Conservation (phyloP, 1,140 invertebrate genomes). For the Coenobita brevimanus region DNA sequence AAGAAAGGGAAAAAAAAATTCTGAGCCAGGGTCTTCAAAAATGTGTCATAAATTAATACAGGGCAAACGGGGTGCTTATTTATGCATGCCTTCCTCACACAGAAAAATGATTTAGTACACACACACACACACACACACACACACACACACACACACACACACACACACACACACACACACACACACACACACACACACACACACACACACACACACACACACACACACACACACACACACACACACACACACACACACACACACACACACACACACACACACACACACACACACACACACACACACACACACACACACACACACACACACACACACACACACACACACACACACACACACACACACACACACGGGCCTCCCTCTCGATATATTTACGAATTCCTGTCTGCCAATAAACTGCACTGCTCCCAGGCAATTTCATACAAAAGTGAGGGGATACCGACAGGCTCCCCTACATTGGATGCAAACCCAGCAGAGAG, state of each 20-base stretch:
- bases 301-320: constrained; percentile 37
- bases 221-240: not conserved
- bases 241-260: not conserved
- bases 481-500: too few relatives aligned
- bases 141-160: too few relatives aligned
- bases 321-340: constrained; percentile 33
- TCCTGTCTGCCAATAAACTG: constrained; percentile 24
- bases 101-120: too few relatives aligned
- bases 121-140: too few relatives aligned
- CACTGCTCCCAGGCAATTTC: constrained; percentile 12
- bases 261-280: constrained; percentile 6
- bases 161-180: too few relatives aligned
- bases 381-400: constrained; percentile 23
- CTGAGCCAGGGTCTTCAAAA: too few relatives aligned
- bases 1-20: too few relatives aligned
- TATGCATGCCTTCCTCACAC: too few relatives aligned
- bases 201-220: not conserved
- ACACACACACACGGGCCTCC: constrained; percentile 7
- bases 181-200: too few relatives aligned
- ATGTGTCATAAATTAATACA: too few relatives aligned
- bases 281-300: constrained; percentile 22
- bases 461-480: constrained; percentile 10
- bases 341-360: constrained; percentile 25
- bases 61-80: too few relatives aligned
- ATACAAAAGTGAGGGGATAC: constrained; percentile 27